Evolutionary conservation across 2,113 vertebrate species (phyloP), one percentile per base, ranked within the genome.

Genomic region (Garra rufa): DNA sequence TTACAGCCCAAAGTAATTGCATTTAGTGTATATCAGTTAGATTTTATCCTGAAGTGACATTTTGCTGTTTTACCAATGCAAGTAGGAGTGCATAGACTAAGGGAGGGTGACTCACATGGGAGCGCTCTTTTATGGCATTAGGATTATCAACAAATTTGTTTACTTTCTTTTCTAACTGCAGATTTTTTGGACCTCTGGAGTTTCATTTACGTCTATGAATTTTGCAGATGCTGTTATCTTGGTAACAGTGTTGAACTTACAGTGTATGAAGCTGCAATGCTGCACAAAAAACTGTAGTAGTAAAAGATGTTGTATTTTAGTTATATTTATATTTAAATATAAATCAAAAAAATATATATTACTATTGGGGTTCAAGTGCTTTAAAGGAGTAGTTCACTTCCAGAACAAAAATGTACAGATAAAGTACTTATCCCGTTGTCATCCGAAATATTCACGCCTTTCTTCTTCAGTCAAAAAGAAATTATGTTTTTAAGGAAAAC

Each of bases 1-100:
- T 67, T 69, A 57, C 43, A 10, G 55, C 24, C 17, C 17, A 28
- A 21, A 46, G 19, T 83, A 44, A 86, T 77, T 82, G 28, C 19
- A 86, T 79, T 79, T 73, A 78, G 74, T 55, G 30, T 79, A 11
- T 61, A 43, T 63, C 76, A 28, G 46, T 24, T 17, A 19, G 9
- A 67, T 71, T 41, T 67, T 17, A 46, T 57, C 11, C 19, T 28
- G 41, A 46, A 57, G 52, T 77, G 75, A 77, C 50, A 77, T 43
- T 26, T 43, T 10, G 21, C 76, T 59, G 38, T 46, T 44, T 73
- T 44, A 14, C 21, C 50, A 76, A 38, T 55, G 30, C 50, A 44
- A 61, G 21, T 3, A 26, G 11, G 11, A 41, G 30, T 21, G 34
- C 26, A 52, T 26, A 26, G 17, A 15, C 26, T 19, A 2, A 44